Conservation (phyloP, 1,140 invertebrate genomes). For the Triops cancriformis region DNA sequence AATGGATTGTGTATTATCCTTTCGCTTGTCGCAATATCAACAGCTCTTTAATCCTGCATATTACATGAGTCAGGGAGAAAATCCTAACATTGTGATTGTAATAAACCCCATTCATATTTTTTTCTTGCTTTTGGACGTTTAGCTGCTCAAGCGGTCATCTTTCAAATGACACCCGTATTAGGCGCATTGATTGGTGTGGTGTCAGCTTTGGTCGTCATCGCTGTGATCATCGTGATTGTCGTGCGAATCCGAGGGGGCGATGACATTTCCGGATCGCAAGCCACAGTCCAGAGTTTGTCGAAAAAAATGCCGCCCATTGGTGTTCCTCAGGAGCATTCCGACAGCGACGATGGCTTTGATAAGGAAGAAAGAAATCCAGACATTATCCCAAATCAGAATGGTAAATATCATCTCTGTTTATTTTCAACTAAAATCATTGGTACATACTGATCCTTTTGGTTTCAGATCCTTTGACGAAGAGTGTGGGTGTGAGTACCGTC, state of each 20-base stretch:
- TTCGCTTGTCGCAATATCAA: no score
- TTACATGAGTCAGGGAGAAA: background rate
- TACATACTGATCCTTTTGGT: background rate
- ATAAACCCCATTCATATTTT: background rate
- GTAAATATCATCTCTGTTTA: background rate
- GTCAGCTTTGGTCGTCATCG: conserved; percentile 23
- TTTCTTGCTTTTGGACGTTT: background rate
- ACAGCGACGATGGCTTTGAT: conserved; percentile 2
- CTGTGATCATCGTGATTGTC: conserved; percentile 23
- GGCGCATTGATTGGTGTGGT: conserved; percentile 27
- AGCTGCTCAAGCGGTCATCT: conserved; percentile 25
- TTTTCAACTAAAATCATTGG: background rate
- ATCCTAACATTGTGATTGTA: background rate
- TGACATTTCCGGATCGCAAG: conserved; percentile 22
- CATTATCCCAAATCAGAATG: conserved; percentile 24
- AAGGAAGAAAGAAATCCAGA: conserved; percentile 27
- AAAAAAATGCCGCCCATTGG: background rate
- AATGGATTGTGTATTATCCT: no score
- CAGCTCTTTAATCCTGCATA: background rate
- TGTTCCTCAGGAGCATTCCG: background rate
- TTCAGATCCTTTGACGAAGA: conserved; percentile 24
- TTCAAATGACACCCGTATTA: conserved; percentile 26
- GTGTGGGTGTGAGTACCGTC: conserved; percentile 25
- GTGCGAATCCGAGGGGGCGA: conserved; percentile 20
- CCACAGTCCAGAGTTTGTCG: background rate